Evolutionary conservation across 2,113 vertebrate species (phyloP), one percentile per base, ranked within the genome.

Genomic region (Rhipidura dahli): DNA sequence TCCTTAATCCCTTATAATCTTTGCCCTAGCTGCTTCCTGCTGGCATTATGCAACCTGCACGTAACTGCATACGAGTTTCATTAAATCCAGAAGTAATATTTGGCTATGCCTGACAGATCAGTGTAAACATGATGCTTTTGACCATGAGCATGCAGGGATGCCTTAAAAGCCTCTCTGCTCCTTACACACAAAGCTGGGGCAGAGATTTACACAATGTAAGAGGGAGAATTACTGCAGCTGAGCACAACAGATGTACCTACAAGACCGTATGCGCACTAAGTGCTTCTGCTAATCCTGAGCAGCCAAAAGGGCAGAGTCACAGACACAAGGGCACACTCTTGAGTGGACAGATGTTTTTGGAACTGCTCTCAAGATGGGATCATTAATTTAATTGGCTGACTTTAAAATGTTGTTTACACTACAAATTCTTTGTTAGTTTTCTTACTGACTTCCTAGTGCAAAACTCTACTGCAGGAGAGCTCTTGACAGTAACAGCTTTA

Each of bases 81-180:
- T 57, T 79, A 88, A 76, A 60, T 12, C 13, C 30, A 59, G 28
- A 13, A 50, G 44, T 59, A 93, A 65, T 45, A 76, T 63, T 81
- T 88, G 61, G 63, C 35, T 42, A 15, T 7, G 63, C 19, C 51
- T 73, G 76, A 80, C 54, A 40, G 26, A 59, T 1, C 64, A 54
- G 7, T n/a, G 23, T 77, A 93, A 94, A 86, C 50, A 44, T 11
- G 23, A 42, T 39, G 51, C 75, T 95, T 93, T 89, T 50, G 54
- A 90, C 64, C 63, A 73, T 5, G 59, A 80, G 69, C 63, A 73
- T 8, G 31, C 66, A 71, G 40, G 2, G 7, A 85, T 3, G 1
- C 47, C 81, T 89, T 83, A 90, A 97, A 95, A 88, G 84, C 79
- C 53, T 93, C 94, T 97, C 84, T 78, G 28, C 78, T 59, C 79